A percentile compares a stretch with the other conserved stretches of the same genome.
phyloP scores from a whole-genome alignment of 2,113 vertebrate species.

The Mesembrinibis cayennensis region DNA sequence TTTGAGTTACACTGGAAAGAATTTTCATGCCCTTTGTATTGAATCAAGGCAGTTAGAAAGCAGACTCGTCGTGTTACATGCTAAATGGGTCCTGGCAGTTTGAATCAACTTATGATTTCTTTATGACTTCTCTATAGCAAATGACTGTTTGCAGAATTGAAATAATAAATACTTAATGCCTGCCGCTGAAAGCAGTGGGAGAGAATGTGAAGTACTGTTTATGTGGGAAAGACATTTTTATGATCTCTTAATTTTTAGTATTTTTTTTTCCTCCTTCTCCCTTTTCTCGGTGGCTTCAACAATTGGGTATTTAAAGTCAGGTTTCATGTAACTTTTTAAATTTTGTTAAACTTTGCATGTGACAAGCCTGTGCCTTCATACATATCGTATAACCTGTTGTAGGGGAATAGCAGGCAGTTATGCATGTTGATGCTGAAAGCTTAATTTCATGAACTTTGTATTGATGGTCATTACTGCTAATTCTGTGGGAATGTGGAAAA shows the following conservation, averaged over 20 bases:
- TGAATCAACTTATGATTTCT: not conserved
- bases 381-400: not conserved
- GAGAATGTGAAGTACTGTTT: not conserved
- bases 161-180: not conserved
- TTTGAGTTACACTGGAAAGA: not conserved
- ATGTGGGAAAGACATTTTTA: not conserved
- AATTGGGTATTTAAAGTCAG: not conserved
- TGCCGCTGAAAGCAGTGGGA: not conserved
- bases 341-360: not conserved
- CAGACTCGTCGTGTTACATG: not conserved
- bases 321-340: not conserved
- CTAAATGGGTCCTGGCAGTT: not conserved
- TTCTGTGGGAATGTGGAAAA: not conserved
- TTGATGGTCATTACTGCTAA: not conserved
- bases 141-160: not conserved
- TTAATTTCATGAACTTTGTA: not conserved
- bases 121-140: not conserved
- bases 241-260: not conserved
- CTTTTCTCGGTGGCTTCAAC: not conserved
- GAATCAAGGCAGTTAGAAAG: not conserved
- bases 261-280: not conserved
- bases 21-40: not conserved
- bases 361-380: not conserved
- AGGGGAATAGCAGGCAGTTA: not conserved
- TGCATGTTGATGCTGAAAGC: not conserved